Evolutionary conservation across 2,888 invertebrate species (phyloP), one percentile per base, ranked within the genome.

Genomic region (Leucophenga montana): DNA sequence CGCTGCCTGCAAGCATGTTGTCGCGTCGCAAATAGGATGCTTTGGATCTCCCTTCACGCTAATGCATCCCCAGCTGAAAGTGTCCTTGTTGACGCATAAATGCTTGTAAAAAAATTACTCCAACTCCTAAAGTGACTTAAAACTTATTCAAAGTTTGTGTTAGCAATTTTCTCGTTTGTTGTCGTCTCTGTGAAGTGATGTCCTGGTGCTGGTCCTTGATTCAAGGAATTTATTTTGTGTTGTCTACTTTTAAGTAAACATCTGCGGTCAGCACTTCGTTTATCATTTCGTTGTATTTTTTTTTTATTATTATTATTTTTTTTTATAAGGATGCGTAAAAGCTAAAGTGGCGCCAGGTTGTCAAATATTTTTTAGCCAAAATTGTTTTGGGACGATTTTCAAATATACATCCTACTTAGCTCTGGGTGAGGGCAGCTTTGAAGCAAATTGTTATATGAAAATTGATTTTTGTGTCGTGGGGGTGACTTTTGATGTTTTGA

Each of bases 21-120:
- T 27, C 27, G 59, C 16, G 4, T 14, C 59, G 27, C 31, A 16
- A 16, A 31, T 59, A 48, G 57, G 31, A 22, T 64, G 44, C 67
- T 50, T 20, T 71, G 71, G 70, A 22, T 33, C 39, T 39, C 1
- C 39, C 66, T 53, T 65, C 68, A 67, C 82, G 82, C 77, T 81
- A 84, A 81, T 81, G 82, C 82, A 75, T 81, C 81, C 81, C 81
- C 75, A 73, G 82, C 75, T 79, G 77, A 71, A 77, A 75, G 75
- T 78, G 79, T 77, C 73, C 67, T 76, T 70, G 50, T 18, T 50
- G 50, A 50, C 50, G 46, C 62, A 22, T 64, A 48, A 64, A 64
- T 64, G 62, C 48, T 13, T 22, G 46, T 64, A 64, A 64, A 64
- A 27, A 64, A 22, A 16, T 22, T 18, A 13, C 48, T 9, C 9